Evolutionary conservation across 2,113 vertebrate species (phyloP).

Genomic region (Meleagris gallopavo): DNA sequence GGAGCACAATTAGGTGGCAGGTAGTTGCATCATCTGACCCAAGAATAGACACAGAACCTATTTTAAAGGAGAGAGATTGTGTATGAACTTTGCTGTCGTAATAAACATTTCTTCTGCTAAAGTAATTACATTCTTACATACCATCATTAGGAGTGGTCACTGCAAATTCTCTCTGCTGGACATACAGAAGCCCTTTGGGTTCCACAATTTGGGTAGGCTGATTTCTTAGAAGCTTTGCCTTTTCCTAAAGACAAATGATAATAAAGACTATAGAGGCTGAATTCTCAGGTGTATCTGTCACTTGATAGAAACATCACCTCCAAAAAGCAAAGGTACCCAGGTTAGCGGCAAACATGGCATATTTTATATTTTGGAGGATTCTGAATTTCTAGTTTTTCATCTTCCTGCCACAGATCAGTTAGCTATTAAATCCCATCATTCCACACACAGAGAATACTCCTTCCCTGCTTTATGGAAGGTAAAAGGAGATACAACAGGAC

Average conservation of each 20-base stretch:
- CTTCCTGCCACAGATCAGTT: neutral
- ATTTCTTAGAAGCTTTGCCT: constrained; percentile 85
- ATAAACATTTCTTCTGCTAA: neutral
- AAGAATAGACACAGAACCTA: constrained; percentile 90
- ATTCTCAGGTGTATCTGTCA: constrained; percentile 44
- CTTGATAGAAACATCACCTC: constrained; percentile 1
- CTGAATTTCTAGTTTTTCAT: neutral
- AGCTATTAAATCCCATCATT: neutral
- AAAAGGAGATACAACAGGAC: neutral
- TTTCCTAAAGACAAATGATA: constrained; percentile 83
- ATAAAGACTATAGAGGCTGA: constrained; percentile 63
- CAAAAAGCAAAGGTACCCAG: constrained; percentile 33
- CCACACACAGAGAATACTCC: neutral
- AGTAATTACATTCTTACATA: constrained; percentile 68
- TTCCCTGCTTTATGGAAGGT: neutral
- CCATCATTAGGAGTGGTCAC: constrained; percentile 91
- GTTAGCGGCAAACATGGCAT: fast-evolving
- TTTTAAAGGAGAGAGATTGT: constrained; percentile 53
- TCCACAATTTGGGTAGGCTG: constrained; percentile 84
- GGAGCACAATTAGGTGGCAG: constrained; percentile 93
- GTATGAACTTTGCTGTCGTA: neutral
- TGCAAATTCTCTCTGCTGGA: constrained; percentile 95
- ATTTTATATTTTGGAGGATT: neutral
- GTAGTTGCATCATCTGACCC: constrained; percentile 97
- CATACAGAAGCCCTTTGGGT: constrained; percentile 90